Percentiles rank a stretch among this genome's conserved stretches.
phyloP scores from a whole-genome alignment of 2,888 invertebrate genomes.

The Biston stratarius region DNA sequence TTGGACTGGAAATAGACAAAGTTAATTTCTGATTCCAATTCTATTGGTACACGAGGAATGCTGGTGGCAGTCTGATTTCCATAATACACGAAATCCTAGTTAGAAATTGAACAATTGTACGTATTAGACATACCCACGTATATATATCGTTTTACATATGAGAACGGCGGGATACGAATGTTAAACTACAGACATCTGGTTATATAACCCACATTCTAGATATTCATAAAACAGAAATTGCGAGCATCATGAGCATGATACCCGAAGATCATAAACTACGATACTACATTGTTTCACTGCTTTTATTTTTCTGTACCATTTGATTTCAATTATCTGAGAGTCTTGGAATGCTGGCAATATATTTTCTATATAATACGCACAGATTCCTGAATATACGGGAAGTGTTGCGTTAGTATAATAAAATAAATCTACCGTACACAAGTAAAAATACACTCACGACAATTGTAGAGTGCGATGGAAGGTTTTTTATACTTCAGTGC shows the following conservation, averaged over 20 bases:
- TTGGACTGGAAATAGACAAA: conserved; percentile 31
- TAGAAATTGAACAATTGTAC: conserved; percentile 34
- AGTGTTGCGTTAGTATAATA: too few species aligned
- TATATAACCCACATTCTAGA: conserved; percentile 26
- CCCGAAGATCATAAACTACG: conserved; percentile 22
- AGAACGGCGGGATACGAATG: conserved; percentile 16
- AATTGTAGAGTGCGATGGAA: neutral
- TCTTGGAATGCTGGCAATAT: neutral
- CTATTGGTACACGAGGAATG: conserved; percentile 27
- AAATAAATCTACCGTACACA: neutral
- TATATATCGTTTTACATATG: conserved; percentile 28
- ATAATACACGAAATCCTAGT: conserved; percentile 40
- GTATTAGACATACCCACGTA: conserved; percentile 26
- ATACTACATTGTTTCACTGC: conserved; percentile 36
- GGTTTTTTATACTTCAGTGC: too few species aligned
- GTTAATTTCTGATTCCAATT: conserved; percentile 38
- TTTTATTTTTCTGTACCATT: conserved; percentile 35
- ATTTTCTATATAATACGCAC: neutral
- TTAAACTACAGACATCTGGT: conserved; percentile 35
- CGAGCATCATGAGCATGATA: conserved; percentile 31
- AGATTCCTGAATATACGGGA: neutral
- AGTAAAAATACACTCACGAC: neutral
- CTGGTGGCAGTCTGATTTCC: conserved; percentile 38
- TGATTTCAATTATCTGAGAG: conserved; percentile 32
- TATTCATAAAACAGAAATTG: conserved; percentile 28